A percentile compares a stretch with the other conserved stretches of the same genome.
Conservation (phyloP, 2,113 vertebrate genomes). For the Hemibagrus wyckioides region DNA sequence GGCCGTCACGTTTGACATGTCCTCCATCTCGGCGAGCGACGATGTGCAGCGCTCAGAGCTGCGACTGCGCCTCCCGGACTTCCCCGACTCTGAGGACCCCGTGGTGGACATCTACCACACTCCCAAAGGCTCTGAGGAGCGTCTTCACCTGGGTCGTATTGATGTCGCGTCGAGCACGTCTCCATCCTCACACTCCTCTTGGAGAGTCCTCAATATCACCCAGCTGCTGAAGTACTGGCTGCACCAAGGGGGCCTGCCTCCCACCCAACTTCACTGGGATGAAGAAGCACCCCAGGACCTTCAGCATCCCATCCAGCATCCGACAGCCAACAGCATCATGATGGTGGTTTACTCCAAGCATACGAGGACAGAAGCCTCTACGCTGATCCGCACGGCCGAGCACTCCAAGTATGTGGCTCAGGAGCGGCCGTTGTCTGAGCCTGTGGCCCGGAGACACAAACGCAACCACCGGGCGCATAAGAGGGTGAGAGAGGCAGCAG, state of each 20-base stretch:
- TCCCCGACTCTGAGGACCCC: constrained; percentile 48
- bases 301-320: constrained; percentile 52
- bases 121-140: constrained; percentile 51
- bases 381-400: constrained; percentile 79
- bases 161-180: constrained; percentile 50
- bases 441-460: constrained; percentile 55
- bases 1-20: constrained; percentile 83
- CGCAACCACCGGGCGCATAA: constrained; percentile 60
- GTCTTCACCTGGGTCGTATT: constrained; percentile 75
- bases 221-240: constrained; percentile 75
- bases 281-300: neutral
- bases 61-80: constrained; percentile 68
- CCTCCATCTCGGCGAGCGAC: constrained; percentile 76
- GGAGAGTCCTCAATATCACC: constrained; percentile 83
- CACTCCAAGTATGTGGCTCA: constrained; percentile 78
- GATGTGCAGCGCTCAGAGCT: constrained; percentile 79
- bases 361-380: constrained; percentile 59
- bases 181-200: constrained; percentile 63
- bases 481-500: constrained; percentile 52
- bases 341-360: constrained; percentile 84
- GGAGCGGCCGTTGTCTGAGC: constrained; percentile 51
- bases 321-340: constrained; percentile 66
- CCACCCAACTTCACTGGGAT: neutral
- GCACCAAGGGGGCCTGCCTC: constrained; percentile 48
- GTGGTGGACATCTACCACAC: constrained; percentile 80